Evolutionary conservation across 2,797 vertebrate species (phyloP), one percentile per base, ranked within the genome.

Genomic region (Varecia variegata): DNA sequence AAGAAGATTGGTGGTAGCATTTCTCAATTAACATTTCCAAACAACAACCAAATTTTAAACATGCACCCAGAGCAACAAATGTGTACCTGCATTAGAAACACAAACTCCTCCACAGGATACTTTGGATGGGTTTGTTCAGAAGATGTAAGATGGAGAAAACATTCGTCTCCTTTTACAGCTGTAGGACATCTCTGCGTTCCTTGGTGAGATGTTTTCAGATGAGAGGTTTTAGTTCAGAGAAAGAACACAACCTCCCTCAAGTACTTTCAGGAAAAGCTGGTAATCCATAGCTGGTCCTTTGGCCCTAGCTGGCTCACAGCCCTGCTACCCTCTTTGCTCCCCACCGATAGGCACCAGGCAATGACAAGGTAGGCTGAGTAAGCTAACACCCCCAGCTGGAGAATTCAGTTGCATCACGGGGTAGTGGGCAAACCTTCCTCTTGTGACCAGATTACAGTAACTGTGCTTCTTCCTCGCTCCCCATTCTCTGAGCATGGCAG

Each of bases 11-110:
- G 4, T 23, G 2, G 45, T 88, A 40, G 11, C 21, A 35, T 88
- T 83, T 81, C 58, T 76, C 70, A 88, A 62, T 83, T 68, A 71
- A 76, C 43, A 79, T 96, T 93, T 94, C 74, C 50, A 96, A 73
- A 86, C n/a, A 91, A 67, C 32, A 52, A 86, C 6, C 12, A 30
- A 79, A 50, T 83, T 82, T 74, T 88, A 80, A 95, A 92, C 83
- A 65, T 86, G 62, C 0, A 81, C 5, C 47, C 43, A 83, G 62
- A 94, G 70, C 50, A 90, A 88, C 54, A 82, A 70, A 65, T 20
- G 23, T 27, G 18, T 8, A 43, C 23, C 58, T 79, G 43, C 17
- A 0, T 70, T 58, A 62, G 74, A 93, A 88, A 85, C 20, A 52
- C 1, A 40, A 90, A 60, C 12, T 47, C 25, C 35, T 45, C 21